Evolutionary conservation across 2,888 invertebrate species (phyloP), one percentile per base, ranked within the genome.

Genomic region (Tinea semifulvella): DNA sequence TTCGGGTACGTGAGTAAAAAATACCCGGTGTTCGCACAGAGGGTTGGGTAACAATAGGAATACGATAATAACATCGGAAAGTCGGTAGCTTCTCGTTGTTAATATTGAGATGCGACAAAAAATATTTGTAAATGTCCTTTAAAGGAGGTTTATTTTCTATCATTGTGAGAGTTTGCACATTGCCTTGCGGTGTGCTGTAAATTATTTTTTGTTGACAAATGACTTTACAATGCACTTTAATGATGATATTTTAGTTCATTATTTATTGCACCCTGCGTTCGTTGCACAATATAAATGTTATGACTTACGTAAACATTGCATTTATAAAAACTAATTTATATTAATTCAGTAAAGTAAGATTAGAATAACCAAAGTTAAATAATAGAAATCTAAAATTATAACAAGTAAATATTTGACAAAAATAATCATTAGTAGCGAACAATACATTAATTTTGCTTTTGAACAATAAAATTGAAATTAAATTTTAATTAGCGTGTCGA

Each of bases 51-150:
- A 79, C 73, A 77, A 77, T 60, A 57, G 68, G 50, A 60, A 54
- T 58, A 28, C 65, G 63, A 68, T 73, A 74, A 73, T 70, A 73
- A 71, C 68, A 74, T 70, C 70, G 65, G 56, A 62, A 77, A 77
- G 77, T 76, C 76, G 79, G 76, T 76, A 77, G 79, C 77, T 79
- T 77, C 76, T 73, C 74, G 31, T 31, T 72, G 72, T 71, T 58
- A 60, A 57, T 63, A 65, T 64, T 59, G 63, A 58, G 54, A 57
- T 52, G 45, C 19, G 25, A 50, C 59, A 68, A 74, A 75, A 70
- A 70, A 62, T 48, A 13, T 10, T 44, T 19, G 36, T 18, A 36
- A 18, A 31, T 36, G 16, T 18, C 17, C 18, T 36, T 36, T 36
- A 16, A 18, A 36, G n/a, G n/a, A 36, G 36, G 18, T 18, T 36